Base-by-base conservation (phyloP, 1,140 invertebrate genomes). In the Neoseiulus cucumeris region DNA sequence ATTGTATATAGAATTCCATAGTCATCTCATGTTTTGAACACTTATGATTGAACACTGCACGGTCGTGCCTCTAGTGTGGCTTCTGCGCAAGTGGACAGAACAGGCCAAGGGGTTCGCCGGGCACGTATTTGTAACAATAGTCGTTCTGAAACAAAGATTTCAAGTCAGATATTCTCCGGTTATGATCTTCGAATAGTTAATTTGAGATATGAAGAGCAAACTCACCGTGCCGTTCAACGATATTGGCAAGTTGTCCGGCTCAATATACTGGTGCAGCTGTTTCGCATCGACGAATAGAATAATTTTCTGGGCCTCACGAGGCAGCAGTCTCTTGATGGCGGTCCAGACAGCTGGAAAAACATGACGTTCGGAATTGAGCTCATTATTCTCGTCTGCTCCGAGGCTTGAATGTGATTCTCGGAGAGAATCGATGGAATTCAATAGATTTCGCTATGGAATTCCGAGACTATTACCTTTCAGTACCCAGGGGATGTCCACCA, bases 61-160 rank as follows among this genome's bases (percentile, higher is more conserved):
- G 33, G 33, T 39, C 33, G 33, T 4, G 4, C 33, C 33, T 39
- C 33, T 39, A 39, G 4, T 39, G 4, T 4, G 9, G 25, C 51
- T 59, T 2, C 22, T 59, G 14, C 4, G 33, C 51, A 12, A 17
- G 17, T 14, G 51, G 51, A 59, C 51, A 59, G 9, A 59, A 59
- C 17, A 29, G 25, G 51, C 51, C 51, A 14, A 59, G 33, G 14
- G 51, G 1, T 9, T 59, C 17, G 17, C 51, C 51, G 14, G 51
- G 51, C 12, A 59, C 51, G 33, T 59, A 59, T 17, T 17, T 25
- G 51, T 18, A 59, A 20, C 22, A 17, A 9, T 59, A 59, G 17
- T 59, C 51, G 22, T 59, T 59, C 51, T 59, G 51, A 59, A 59
- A 59, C 22, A 6, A 44, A n/a, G n/a, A n/a, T n/a, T n/a, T n/a